phyloP scores from a whole-genome alignment of 2,797 vertebrate genomes.

The Phyllotis vaccarum region DNA sequence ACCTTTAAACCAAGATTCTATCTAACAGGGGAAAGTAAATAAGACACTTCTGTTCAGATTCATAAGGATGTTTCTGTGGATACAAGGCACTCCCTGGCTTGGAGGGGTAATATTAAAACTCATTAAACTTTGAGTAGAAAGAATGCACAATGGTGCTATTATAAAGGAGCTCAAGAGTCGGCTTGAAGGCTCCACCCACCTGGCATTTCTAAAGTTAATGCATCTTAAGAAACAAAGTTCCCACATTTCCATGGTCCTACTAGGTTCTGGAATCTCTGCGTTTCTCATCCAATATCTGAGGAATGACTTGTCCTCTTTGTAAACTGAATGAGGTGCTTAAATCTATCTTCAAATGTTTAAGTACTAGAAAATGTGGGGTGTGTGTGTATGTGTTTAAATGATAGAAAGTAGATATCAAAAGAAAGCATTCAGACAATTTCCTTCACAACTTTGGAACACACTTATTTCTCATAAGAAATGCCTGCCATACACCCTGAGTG shows the following conservation, averaged over 20 bases:
- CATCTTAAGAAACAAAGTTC: conserved; percentile 70
- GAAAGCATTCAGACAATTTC: conserved; percentile 45
- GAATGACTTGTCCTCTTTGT: conserved; percentile 60
- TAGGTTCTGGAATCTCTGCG: conserved; percentile 19
- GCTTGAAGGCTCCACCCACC: conserved; percentile 66
- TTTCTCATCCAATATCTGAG: conserved; percentile 22
- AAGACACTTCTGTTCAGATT: conserved; percentile 80
- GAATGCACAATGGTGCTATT: conserved; percentile 84
- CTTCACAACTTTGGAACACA: background rate
- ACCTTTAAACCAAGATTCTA: conserved; percentile 77
- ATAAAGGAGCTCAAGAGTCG: conserved; percentile 76
- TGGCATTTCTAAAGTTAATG: conserved; percentile 72
- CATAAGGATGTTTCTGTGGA: conserved; percentile 86
- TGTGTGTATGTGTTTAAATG: background rate
- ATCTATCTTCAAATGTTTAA: background rate
- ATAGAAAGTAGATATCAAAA: conserved; percentile 18
- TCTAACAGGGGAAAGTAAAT: conserved; percentile 76
- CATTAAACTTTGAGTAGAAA: conserved; percentile 81
- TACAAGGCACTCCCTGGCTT: conserved; percentile 81
- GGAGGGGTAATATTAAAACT: conserved; percentile 85
- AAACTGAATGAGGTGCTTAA: background rate
- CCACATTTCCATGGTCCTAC: background rate
- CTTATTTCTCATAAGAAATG: conserved; percentile 2
- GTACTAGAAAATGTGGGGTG: background rate
- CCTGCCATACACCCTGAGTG: background rate